A percentile compares a stretch with the other conserved stretches of the same genome.
Evolutionary conservation across 2,888 invertebrate species (phyloP).

Genomic region (Cheilosia vulpina): DNA sequence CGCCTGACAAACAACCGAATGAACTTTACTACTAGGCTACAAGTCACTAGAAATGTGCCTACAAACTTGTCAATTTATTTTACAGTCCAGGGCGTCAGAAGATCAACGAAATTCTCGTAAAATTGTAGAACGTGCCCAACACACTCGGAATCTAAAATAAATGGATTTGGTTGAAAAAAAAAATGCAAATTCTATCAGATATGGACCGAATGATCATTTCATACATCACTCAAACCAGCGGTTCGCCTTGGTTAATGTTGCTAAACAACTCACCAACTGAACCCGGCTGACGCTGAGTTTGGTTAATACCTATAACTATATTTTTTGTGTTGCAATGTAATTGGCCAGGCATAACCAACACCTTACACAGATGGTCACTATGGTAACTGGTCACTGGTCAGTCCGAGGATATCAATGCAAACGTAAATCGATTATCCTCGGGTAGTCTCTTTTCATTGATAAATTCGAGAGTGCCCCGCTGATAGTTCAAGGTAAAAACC

Average conservation of each 20-base stretch:
- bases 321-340: slow-evolving; percentile 46
- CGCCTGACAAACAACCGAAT: too few relatives aligned
- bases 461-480: slow-evolving; percentile 40
- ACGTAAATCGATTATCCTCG: slow-evolving; percentile 52
- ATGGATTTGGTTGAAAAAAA: background rate
- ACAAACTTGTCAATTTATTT: too few relatives aligned
- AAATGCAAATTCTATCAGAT: slow-evolving; percentile 53
- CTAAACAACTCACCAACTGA: slow-evolving; percentile 37
- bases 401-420: slow-evolving; percentile 28
- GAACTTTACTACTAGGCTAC: too few relatives aligned
- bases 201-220: slow-evolving; percentile 27
- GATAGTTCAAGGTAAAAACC: slow-evolving; percentile 43
- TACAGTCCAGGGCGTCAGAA: too few relatives aligned
- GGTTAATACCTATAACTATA: background rate
- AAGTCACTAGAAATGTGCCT: too few relatives aligned
- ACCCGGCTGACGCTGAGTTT: slow-evolving; percentile 9
- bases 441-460: slow-evolving; percentile 40
- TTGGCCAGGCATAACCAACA: slow-evolving; percentile 35
- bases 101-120: too few relatives aligned
- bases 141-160: slow-evolving; percentile 11
- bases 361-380: slow-evolving; percentile 54
- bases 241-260: slow-evolving; percentile 58
- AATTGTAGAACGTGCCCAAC: too few relatives aligned
- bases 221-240: slow-evolving; percentile 3
- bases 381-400: background rate